Conservation (phyloP, 30 jellyfish, hydroid and myxozoan genomes). For the Morbakka virulenta region DNA sequence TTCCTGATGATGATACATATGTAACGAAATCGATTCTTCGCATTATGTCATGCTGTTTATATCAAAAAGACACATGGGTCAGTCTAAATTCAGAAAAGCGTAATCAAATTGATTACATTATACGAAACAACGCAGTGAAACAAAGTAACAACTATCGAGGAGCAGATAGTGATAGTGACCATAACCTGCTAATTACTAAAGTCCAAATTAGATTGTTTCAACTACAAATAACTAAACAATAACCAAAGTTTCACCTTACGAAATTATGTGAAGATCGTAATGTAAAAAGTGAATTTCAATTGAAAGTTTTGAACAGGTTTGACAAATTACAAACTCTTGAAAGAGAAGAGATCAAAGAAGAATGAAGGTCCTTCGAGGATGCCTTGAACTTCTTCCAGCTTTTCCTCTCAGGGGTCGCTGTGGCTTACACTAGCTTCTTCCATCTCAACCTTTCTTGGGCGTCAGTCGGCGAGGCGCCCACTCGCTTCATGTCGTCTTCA, state of each 20-base stretch:
- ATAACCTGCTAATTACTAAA: slow-evolving; percentile 1
- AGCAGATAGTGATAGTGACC: slow-evolving; percentile 19
- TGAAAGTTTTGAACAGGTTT: slow-evolving; percentile 8
- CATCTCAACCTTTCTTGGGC: too few relatives aligned
- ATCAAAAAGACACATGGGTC: slow-evolving; percentile 3
- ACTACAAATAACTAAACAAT: neutral
- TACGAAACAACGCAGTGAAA: slow-evolving; percentile 10
- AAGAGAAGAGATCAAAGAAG: slow-evolving; percentile 14
- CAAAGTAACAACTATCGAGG: slow-evolving; percentile 33
- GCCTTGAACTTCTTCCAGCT: too few relatives aligned
- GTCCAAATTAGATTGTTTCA: neutral
- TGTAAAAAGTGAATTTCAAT: slow-evolving; percentile 3
- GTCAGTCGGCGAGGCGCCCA: too few relatives aligned
- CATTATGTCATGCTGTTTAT: too few relatives aligned
- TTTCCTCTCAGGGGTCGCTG: too few relatives aligned
- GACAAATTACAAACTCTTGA: neutral
- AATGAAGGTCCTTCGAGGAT: slow-evolving; percentile 25
- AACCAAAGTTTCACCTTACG: neutral
- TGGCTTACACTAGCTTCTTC: too few relatives aligned
- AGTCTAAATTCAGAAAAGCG: too few relatives aligned
- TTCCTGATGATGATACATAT: too few relatives aligned
- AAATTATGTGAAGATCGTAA: slow-evolving; percentile 10
- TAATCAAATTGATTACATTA: slow-evolving; percentile 24
- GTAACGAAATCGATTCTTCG: too few relatives aligned
- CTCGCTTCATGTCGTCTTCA: too few relatives aligned